Conservation (phyloP, 2,888 invertebrate genomes). For the Xestia ashworthii region DNA sequence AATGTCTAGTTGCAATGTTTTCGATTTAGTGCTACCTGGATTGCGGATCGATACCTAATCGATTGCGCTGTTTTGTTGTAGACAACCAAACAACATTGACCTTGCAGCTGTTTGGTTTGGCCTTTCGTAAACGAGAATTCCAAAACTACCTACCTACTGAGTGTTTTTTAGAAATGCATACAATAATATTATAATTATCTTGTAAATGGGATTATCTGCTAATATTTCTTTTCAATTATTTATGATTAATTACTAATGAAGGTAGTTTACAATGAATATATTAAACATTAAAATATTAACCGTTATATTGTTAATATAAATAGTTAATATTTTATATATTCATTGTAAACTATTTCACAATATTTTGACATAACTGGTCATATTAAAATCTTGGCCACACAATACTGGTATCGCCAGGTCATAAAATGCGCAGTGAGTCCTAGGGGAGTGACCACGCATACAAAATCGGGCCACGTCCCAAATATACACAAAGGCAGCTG, state of each 20-base stretch:
- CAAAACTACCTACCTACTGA: background rate
- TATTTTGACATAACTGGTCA: constrained; percentile 30
- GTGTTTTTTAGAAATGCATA: background rate
- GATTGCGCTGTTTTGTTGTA: background rate
- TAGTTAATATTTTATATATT: too few species aligned
- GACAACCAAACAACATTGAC: background rate
- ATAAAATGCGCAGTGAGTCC: constrained; percentile 70
- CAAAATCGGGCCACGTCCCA: constrained; percentile 71
- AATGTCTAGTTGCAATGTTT: constrained; percentile 14
- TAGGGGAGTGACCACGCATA: constrained; percentile 73
- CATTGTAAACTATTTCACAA: background rate
- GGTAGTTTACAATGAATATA: background rate
- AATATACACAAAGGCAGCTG: constrained; percentile 67
- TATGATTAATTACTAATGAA: background rate
- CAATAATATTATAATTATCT: background rate
- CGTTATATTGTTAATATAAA: background rate
- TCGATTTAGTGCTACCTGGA: constrained; percentile 12
- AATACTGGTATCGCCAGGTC: constrained; percentile 23
- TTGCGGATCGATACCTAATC: background rate
- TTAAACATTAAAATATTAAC: too few species aligned
- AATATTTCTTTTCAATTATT: background rate
- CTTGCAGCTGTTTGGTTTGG: background rate
- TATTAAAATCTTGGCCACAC: constrained; percentile 27
- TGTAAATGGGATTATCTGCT: background rate
- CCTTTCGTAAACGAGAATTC: background rate